Evolutionary conservation across 2,113 vertebrate genomes (phyloP).

Genomic region (Sula dactylatra): DNA sequence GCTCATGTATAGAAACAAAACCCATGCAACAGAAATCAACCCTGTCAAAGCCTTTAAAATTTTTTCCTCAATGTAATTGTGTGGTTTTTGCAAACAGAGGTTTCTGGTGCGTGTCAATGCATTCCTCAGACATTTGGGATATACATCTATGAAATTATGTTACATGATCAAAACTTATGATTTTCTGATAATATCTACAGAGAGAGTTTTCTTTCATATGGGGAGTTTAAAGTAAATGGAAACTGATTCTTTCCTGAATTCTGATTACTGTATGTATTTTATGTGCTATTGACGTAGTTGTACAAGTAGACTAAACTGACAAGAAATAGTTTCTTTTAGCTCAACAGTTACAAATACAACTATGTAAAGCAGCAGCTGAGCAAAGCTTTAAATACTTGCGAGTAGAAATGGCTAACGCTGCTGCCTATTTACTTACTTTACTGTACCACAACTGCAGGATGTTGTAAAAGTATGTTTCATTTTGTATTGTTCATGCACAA

Average conservation of each 20-base stretch:
- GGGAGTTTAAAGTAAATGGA: not conserved
- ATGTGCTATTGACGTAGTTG: not conserved
- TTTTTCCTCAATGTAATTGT: not conserved
- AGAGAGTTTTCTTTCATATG: not conserved
- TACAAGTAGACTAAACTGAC: not conserved
- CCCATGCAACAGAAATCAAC: not conserved
- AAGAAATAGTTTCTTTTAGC: not conserved
- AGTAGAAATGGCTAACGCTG: not conserved
- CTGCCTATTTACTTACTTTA: not conserved
- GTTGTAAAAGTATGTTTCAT: not conserved
- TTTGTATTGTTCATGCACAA: not conserved
- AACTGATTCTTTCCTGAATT: not conserved
- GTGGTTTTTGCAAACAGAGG: not conserved
- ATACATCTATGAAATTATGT: not conserved
- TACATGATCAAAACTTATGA: not conserved
- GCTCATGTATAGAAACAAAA: not conserved
- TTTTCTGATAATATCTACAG: not conserved
- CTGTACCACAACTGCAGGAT: not conserved
- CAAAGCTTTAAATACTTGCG: not conserved
- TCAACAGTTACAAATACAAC: not conserved
- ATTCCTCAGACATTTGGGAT: not conserved
- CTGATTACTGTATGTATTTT: not conserved
- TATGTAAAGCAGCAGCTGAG: not conserved
- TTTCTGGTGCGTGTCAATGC: not conserved
- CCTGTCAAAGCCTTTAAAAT: fast-evolving